phyloP scores from a whole-genome alignment of 2,888 invertebrate species.

The Xestobium rufovillosum region DNA sequence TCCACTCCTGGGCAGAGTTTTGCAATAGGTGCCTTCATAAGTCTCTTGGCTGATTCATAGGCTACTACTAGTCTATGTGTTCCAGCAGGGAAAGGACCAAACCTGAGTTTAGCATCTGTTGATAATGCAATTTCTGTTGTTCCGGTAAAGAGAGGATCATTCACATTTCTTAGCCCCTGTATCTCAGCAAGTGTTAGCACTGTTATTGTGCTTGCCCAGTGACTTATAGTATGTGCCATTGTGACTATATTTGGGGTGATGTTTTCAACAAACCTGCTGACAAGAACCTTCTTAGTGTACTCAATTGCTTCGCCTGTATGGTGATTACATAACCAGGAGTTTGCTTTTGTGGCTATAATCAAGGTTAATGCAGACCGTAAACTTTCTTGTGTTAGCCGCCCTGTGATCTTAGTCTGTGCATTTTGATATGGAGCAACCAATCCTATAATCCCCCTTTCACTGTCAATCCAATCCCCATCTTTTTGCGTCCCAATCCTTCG shows the following conservation, averaged over 20 bases:
- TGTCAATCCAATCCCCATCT: constrained; percentile 1
- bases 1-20: no score
- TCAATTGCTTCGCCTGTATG: no score
- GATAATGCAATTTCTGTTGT: background rate
- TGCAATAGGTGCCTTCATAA: background rate
- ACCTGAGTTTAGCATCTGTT: background rate
- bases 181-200: background rate
- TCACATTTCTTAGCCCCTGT: background rate
- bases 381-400: no score
- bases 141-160: background rate
- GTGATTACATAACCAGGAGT: no score
- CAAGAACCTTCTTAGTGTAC: background rate
- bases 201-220: background rate
- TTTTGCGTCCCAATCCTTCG: background rate
- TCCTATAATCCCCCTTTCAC: no score
- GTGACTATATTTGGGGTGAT: no score
- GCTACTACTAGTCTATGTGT: background rate
- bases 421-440: no score
- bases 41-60: constrained; percentile 3
- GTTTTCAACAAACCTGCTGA: no score
- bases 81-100: background rate
- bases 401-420: no score
- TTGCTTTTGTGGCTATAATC: no score
- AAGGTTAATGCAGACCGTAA: no score
- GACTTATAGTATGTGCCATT: constrained; percentile 3